These are phyloP conservation scores for Theonella swinhoei DNA, from an alignment of 37 sponge, comb jelly and placozoan species.

Conservation along the genomic window DNA sequence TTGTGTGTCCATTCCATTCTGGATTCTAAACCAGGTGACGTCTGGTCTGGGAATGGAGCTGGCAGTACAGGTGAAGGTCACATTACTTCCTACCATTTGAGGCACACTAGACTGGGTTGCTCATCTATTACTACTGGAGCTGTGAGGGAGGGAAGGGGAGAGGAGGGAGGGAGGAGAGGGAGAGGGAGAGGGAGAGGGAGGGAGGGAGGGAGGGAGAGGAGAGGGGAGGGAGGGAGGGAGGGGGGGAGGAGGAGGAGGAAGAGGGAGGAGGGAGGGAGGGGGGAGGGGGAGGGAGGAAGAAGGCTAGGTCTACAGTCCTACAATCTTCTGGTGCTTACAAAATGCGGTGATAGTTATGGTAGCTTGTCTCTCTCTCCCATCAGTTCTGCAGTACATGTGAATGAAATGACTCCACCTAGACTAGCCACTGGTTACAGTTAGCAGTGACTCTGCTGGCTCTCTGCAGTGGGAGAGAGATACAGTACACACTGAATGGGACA, in stretches of 20 bases:
- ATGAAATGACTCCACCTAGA: background rate
- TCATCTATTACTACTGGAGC: background rate
- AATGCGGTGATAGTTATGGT: background rate
- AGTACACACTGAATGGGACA: background rate
- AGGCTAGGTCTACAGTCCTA: background rate
- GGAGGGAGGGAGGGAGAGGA: too few relatives aligned
- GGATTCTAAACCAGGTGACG: constrained; percentile 26
- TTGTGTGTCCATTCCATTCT: background rate
- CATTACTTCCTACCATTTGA: background rate
- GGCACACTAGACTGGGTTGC: too few relatives aligned
- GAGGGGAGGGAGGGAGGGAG: too few relatives aligned
- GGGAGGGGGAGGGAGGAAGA: too few relatives aligned
- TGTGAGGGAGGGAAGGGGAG: too few relatives aligned
- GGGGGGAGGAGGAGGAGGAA: too few relatives aligned
- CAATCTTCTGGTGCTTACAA: background rate
- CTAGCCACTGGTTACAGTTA: background rate
- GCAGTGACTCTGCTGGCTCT: background rate
- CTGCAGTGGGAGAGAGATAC: background rate
- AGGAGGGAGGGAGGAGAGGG: too few relatives aligned
- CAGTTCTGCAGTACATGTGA: background rate
- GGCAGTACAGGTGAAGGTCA: constrained; percentile 10
- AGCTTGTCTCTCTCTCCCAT: background rate
- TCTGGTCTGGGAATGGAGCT: constrained; percentile 4
- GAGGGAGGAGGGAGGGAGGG: too few relatives aligned
- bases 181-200: too few relatives aligned